Percentiles rank a stretch among this genome's conserved stretches.
phyloP scores from a whole-genome alignment of 2,888 invertebrate species.

The Diadegma fenestrale region DNA sequence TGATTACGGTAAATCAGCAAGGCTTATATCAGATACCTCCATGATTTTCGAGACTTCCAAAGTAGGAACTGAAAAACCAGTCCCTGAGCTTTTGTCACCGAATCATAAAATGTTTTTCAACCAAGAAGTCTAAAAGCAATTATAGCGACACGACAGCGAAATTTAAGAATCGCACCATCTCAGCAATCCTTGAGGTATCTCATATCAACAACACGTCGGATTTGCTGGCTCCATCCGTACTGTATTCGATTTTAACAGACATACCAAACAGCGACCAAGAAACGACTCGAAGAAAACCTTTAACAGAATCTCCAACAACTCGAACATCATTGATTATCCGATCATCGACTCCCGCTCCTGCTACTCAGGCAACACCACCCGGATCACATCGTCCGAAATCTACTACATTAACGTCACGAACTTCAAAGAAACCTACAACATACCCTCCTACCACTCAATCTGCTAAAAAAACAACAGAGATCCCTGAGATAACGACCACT shows the following conservation, averaged over 20 bases:
- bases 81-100: not conserved
- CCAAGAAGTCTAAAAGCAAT: not conserved
- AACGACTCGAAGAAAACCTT: not conserved
- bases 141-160: not conserved
- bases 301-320: not conserved
- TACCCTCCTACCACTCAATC: not conserved
- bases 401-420: too few species aligned
- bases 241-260: conserved; percentile 4
- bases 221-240: not conserved
- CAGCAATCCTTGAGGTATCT: conserved; percentile 5
- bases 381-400: not conserved
- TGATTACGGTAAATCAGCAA: not conserved
- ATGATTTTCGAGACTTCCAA: not conserved
- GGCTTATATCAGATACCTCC: conserved; percentile 1
- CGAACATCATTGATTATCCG: not conserved
- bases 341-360: not conserved
- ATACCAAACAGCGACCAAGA: not conserved
- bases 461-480: not conserved
- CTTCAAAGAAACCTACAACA: not conserved
- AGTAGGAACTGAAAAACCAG: not conserved
- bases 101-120: not conserved
- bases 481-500: not conserved
- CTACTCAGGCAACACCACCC: not conserved
- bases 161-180: not conserved
- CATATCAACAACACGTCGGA: not conserved